Base-by-base conservation (phyloP, 2,797 vertebrate genomes). In the Pristis pectinata region DNA sequence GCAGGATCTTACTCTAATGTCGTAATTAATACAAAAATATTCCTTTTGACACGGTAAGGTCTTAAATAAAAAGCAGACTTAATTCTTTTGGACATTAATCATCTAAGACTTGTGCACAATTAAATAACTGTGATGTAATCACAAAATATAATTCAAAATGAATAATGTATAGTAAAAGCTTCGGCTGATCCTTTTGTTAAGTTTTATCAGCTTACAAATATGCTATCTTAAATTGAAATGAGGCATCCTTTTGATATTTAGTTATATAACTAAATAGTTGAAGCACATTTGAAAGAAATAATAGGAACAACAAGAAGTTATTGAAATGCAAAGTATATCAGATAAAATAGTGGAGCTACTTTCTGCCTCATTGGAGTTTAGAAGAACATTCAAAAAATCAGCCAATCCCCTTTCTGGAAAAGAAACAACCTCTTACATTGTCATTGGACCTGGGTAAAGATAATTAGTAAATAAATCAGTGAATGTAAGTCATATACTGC, bases 401-500 rank as follows among this genome's bases (percentile, higher is more conserved):
- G 67, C 92, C 92, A 74, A 74, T 94, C 92, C 13, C 44, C 1
- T 22, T 27, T 27, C 70, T 74, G 22, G 24, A 67, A 64, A 7
- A 74, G 74, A 74, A 74, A 74, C 70, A 30, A 94, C 70, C 24
- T 17, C 44, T 13, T 2, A 56, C 27, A 72, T 94, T 94, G 44
- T 17, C 70, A 94, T 94, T 94, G 92, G 92, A 76, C n/a, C 67
- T 34, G 92, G 70, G 30, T 7, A 74, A 76, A 56, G 64, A 41
- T 53, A 94, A 76, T 72, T 56, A 93, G 53, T 49, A 93, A 93
- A 44, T 93, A 74, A 93, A 94, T 76, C 44, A 34, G 30, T 53
- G 44, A 53, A 7, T 76, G 27, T 44, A 49, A 56, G 44, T 17
- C 61, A 72, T 74, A 41, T 34, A 72, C 17, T 76, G 49, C 70